Evolutionary conservation across 1,140 invertebrate genomes (phyloP), one percentile per base, ranked within the genome.

Genomic region (honey bee (Apis mellifera)): DNA sequence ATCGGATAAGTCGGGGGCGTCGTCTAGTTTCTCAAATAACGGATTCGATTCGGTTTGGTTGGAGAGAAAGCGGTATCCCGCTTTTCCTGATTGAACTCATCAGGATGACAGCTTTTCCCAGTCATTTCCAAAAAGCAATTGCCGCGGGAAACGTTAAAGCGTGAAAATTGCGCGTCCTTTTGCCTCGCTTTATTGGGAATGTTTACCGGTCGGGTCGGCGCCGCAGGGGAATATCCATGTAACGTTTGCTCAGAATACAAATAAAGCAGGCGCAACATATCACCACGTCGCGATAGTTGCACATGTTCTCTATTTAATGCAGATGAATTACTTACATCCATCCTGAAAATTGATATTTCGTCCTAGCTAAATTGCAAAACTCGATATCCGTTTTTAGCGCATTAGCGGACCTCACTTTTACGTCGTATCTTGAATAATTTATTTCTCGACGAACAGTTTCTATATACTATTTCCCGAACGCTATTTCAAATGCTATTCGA

Each of bases 81-180:
- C 21, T 60, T 55, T 57, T 32, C 32, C 62, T 82, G 74, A 82
- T 70, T 82, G 72, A 74, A 83, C 79, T 78, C 84, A 75, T 85
- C 83, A 71, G 84, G 26, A 83, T 80, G 85, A 82, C 84, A 70
- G 74, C 32, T 69, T 54, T 72, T 86, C 74, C 42, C 17, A 66
- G 82, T 82, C 86, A 87, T 87, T 87, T 80, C 78, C 73, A 77
- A 87, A 86, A 84, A 87, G 78, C 79, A 87, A 87, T 85, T 85
- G 85, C 83, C 62, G 62, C 32, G 69, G 75, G 57, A 65, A 82
- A 87, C 79, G 86, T 78, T 88, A 87, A 88, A 88, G 78, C 86
- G 86, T 69, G 86, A 87, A 88, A 85, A 88, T 88, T 88, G 86
- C 86, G 66, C 73, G 72, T 78, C 84, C 60, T 64, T 55, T 78